Percentiles rank a stretch among this genome's conserved stretches.
phyloP scores from a whole-genome alignment of 2,797 vertebrate genomes.

The Ataeniobius toweri region DNA sequence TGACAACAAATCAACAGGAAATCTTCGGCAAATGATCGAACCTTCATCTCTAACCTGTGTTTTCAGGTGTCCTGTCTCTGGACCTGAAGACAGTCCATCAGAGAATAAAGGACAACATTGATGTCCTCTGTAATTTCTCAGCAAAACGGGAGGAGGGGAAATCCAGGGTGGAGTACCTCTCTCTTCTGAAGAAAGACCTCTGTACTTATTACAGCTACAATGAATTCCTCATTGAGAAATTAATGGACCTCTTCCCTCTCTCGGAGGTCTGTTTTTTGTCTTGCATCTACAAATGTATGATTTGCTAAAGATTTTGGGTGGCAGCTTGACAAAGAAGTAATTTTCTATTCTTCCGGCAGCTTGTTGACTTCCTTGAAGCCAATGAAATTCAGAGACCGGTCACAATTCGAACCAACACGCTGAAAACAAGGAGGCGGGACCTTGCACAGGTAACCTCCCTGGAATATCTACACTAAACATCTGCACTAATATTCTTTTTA shows the following conservation, averaged over 20 bases:
- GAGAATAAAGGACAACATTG: constrained; percentile 93
- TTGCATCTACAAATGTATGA: background rate
- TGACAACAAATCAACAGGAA: background rate
- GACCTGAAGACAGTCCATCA: constrained; percentile 90
- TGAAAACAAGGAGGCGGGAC: constrained; percentile 94
- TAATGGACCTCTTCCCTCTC: constrained; percentile 91
- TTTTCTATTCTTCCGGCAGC: constrained; percentile 65
- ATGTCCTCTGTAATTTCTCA: constrained; percentile 88
- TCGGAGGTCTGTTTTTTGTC: constrained; percentile 84
- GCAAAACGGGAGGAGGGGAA: constrained; percentile 87
- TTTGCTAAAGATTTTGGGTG: background rate
- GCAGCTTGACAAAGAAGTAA: background rate
- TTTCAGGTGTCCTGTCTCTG: constrained; percentile 77
- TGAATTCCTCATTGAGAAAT: constrained; percentile 86
- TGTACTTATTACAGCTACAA: constrained; percentile 96
- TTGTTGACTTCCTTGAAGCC: constrained; percentile 95
- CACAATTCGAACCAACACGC: constrained; percentile 94
- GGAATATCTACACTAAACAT: background rate
- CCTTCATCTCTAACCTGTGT: constrained; percentile 3
- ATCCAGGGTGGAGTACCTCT: constrained; percentile 87
- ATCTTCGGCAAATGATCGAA: background rate
- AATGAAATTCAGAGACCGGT: constrained; percentile 95
- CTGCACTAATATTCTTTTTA: background rate
- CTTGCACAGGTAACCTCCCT: constrained; percentile 88
- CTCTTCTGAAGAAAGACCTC: constrained; percentile 87